Evolutionary conservation across 1,140 invertebrate species (phyloP).

Genomic region (Zeugodacus cucurbitae): DNA sequence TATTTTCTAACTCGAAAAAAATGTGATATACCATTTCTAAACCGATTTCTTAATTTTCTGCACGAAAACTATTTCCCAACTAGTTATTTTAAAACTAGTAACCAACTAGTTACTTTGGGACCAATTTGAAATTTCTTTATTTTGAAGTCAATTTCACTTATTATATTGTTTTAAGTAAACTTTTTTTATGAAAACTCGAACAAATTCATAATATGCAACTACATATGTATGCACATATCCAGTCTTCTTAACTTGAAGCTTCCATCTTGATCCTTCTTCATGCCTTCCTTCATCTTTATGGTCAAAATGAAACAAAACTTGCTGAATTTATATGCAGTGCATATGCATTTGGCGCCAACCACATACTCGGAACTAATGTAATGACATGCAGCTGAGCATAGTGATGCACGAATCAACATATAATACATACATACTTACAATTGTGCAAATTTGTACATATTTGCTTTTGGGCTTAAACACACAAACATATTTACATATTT

Average conservation of each 20-base stretch:
- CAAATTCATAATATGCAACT: too few species aligned
- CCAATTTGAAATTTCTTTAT: neutral
- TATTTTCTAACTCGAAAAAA: too few species aligned
- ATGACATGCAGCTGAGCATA: neutral
- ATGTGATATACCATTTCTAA: too few species aligned
- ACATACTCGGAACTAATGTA: neutral
- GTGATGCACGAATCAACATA: neutral
- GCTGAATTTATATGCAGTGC: neutral
- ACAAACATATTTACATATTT: neutral
- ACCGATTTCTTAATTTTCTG: too few species aligned
- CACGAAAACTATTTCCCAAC: neutral
- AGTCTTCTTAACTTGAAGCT: too few species aligned
- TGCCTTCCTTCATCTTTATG: too few species aligned
- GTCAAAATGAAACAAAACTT: neutral
- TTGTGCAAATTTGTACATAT: neutral
- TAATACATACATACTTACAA: neutral
- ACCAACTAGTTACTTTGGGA: neutral
- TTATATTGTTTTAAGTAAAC: neutral
- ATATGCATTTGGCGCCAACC: neutral
- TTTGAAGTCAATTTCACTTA: neutral
- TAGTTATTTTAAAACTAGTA: neutral
- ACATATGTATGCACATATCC: too few species aligned
- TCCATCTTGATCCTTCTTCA: too few species aligned
- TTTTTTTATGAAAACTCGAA: neutral
- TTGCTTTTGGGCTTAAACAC: neutral